Evolutionary conservation across 2,797 vertebrate species (phyloP), one percentile per base, ranked within the genome.

Genomic region (Molothrus aeneus): DNA sequence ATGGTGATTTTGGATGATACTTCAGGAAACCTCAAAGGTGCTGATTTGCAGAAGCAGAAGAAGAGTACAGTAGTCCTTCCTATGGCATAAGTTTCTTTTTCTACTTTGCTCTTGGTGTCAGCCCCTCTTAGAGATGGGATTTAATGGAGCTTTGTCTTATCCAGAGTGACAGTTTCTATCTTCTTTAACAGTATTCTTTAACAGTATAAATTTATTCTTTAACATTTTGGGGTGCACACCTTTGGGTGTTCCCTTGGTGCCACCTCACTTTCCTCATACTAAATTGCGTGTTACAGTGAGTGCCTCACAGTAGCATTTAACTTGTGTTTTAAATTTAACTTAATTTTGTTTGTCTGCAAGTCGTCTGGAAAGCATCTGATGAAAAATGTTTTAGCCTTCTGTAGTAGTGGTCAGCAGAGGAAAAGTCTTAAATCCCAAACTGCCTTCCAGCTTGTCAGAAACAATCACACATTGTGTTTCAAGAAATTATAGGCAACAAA

Each of bases 281-380:
- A 43, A 79, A 57, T 8, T 64, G 14, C 32, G 3, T 86, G 10
- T 48, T 71, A 36, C 3, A 32, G 32, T 40, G 47, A 32, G 31
- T 70, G 17, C 38, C 29, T 86, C 26, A 50, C 13, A 19, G 31
- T 12, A 72, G 5, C 26, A 6, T 85, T 74, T 83, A n/a, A 64
- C 25, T 48, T 45, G 15, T 34, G 7, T 71, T 84, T 84, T 51
- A 45, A 53, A 80, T 68, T 34, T 69, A 69, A n/a, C 28, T 70
- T 75, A 17, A 31, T 81, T 90, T 79, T 80, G 15, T 80, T 78
- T 80, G 32, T 81, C 86, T 93, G 24, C 32, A 83, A 84, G 31
- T 81, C 1, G 1, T 57, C n/a, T 86, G 47, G 34, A 85, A 78
- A 70, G 12, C 16, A 42, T 40, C 31, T 72, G n/a, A 43, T 79